phyloP scores from a whole-genome alignment of 2,113 vertebrate genomes.

The Syrrhaptes paradoxus region DNA sequence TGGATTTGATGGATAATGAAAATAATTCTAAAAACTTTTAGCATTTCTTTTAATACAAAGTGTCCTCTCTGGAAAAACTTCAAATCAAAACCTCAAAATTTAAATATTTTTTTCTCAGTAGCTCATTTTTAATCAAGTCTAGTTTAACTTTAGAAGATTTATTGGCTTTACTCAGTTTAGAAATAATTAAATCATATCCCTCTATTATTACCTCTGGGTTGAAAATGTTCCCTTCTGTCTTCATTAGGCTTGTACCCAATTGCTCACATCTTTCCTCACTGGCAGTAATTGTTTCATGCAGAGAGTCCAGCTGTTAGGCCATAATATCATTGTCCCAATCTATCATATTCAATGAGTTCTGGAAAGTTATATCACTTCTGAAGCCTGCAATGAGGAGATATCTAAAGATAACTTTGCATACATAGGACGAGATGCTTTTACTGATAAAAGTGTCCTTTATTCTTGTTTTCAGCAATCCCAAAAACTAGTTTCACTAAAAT shows the following conservation, averaged over 20 bases:
- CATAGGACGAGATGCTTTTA: background rate
- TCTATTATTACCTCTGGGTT: constrained; percentile 26
- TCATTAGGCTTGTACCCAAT: constrained; percentile 51
- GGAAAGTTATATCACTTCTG: constrained; percentile 26
- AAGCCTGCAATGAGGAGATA: background rate
- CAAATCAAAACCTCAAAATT: background rate
- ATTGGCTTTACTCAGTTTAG: constrained; percentile 35
- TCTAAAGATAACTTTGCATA: background rate
- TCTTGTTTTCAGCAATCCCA: background rate
- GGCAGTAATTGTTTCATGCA: constrained; percentile 56
- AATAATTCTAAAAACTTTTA: background rate
- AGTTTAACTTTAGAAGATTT: constrained; percentile 41
- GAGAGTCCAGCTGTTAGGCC: constrained; percentile 51
- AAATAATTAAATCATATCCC: constrained; percentile 58
- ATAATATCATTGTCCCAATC: constrained; percentile 10
- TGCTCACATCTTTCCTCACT: constrained; percentile 45
- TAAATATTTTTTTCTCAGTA: background rate
- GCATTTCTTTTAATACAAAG: background rate
- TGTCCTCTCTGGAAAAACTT: background rate
- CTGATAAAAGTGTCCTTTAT: background rate
- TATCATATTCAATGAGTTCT: constrained; percentile 29
- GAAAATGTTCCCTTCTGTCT: constrained; percentile 39
- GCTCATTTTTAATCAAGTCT: constrained; percentile 51
- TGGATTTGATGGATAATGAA: background rate
- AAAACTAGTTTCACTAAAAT: background rate